Evolutionary conservation across 2,113 vertebrate genomes (phyloP).

Genomic region (Callospermophilus lateralis): DNA sequence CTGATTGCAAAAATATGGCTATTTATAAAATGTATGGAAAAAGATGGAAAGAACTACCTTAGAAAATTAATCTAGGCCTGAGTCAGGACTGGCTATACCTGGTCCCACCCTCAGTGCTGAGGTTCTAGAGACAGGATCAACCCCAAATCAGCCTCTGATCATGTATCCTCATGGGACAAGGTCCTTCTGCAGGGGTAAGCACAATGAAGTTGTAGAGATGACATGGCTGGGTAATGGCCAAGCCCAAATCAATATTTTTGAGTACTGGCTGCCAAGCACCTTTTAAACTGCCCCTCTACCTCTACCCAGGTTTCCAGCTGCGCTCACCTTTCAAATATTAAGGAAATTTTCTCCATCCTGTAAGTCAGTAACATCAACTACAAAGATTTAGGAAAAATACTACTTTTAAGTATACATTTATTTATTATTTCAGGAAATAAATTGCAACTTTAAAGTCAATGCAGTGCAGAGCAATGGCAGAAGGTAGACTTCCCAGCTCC

Average conservation of each 20-base stretch:
- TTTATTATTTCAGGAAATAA: not conserved
- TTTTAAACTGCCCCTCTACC: not conserved
- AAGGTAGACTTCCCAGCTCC: not conserved
- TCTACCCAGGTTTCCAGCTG: not conserved
- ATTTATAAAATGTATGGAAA: not conserved
- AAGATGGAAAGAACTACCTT: not conserved
- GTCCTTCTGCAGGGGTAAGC: not conserved
- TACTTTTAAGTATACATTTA: not conserved
- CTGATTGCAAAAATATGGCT: not conserved
- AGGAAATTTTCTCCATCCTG: not conserved
- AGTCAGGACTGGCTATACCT: not conserved
- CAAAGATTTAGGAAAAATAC: not conserved
- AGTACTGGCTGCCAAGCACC: not conserved
- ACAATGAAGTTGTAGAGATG: not conserved
- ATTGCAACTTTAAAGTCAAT: not conserved
- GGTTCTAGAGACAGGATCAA: too few relatives aligned
- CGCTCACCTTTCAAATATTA: not conserved
- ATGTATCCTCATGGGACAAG: not conserved
- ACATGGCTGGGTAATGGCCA: not conserved
- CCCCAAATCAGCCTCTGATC: not conserved
- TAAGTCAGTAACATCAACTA: not conserved
- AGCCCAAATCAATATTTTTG: not conserved
- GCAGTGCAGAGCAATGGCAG: not conserved
- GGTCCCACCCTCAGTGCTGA: not conserved
- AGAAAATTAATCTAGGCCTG: not conserved